These are phyloP conservation scores for Rugalucina vietnamica DNA, from an alignment of 2,888 invertebrate species.

Conservation along the genomic window DNA sequence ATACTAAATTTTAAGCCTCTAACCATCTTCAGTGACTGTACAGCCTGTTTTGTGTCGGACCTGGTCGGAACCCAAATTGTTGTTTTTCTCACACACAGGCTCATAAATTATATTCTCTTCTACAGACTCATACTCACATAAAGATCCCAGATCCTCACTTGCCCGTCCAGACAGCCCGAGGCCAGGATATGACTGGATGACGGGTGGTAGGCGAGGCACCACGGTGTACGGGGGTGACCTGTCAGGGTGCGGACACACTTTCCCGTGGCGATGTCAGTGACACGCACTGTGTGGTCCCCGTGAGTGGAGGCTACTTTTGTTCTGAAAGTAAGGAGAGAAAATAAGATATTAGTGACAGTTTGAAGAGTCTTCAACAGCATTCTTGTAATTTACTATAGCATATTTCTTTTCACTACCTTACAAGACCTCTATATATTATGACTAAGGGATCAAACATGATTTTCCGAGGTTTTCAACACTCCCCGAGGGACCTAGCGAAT, in stretches of 20 bases:
- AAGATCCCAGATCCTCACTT: constrained; percentile 95
- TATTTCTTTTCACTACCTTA: neutral
- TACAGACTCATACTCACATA: constrained; percentile 85
- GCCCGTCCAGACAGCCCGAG: constrained; percentile 94
- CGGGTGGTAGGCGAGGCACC: constrained; percentile 96
- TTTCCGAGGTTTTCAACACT: no score
- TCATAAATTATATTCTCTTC: no score
- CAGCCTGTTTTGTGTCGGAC: no score
- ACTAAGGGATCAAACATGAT: no score
- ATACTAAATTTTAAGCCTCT: no score
- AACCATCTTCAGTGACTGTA: no score
- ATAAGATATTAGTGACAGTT: neutral
- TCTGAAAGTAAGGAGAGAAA: constrained; percentile 83
- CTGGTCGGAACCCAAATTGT: no score
- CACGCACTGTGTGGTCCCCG: constrained; percentile 94
- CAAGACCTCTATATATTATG: no score
- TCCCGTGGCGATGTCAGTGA: constrained; percentile 91
- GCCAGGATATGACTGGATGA: constrained; percentile 92
- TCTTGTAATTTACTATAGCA: neutral
- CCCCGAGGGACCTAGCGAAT: no score
- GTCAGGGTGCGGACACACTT: constrained; percentile 90
- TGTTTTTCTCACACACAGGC: no score
- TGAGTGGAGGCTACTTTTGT: constrained; percentile 91
- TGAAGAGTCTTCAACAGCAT: neutral
- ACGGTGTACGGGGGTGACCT: constrained; percentile 94